A percentile compares a stretch with the other conserved stretches of the same genome.
Conservation (phyloP, 2,888 invertebrate species). For the Odiellus spinosus region DNA sequence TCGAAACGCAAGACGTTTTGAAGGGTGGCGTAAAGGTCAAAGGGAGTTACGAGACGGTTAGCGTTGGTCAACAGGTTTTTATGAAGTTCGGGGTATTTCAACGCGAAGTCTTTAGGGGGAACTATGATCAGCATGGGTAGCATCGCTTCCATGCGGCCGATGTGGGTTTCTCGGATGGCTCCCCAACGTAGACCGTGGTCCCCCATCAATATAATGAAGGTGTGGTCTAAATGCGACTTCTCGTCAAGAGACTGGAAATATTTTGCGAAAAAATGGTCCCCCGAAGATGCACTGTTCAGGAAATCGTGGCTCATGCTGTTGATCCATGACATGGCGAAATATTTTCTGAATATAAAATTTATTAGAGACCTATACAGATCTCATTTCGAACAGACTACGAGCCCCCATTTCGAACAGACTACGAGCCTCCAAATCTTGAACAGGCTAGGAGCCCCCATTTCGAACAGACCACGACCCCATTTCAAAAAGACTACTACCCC, state of each 20-base stretch:
- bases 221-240: constrained; percentile 29
- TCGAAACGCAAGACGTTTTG: constrained; percentile 21
- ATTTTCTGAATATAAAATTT: constrained; percentile 11
- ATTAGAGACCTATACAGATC: no score
- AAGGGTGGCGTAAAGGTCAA: constrained; percentile 31
- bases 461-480: no score
- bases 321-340: constrained; percentile 28
- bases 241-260: constrained; percentile 41
- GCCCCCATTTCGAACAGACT: no score
- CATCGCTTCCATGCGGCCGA: constrained; percentile 30
- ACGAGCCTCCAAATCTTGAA: no score
- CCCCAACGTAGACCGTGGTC: constrained; percentile 32
- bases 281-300: constrained; percentile 25
- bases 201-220: constrained; percentile 22
- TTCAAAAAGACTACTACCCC: no score
- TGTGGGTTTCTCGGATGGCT: constrained; percentile 25
- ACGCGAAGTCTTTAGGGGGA: constrained; percentile 53
- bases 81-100: constrained; percentile 43
- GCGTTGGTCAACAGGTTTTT: constrained; percentile 46
- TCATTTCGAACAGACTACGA: no score
- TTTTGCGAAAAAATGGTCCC: constrained; percentile 26
- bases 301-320: constrained; percentile 28
- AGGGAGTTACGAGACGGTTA: constrained; percentile 29
- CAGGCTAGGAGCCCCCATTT: no score
- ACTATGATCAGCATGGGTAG: constrained; percentile 31